phyloP scores from a whole-genome alignment of 1,140 invertebrate species.

The Amyelois transitella region DNA sequence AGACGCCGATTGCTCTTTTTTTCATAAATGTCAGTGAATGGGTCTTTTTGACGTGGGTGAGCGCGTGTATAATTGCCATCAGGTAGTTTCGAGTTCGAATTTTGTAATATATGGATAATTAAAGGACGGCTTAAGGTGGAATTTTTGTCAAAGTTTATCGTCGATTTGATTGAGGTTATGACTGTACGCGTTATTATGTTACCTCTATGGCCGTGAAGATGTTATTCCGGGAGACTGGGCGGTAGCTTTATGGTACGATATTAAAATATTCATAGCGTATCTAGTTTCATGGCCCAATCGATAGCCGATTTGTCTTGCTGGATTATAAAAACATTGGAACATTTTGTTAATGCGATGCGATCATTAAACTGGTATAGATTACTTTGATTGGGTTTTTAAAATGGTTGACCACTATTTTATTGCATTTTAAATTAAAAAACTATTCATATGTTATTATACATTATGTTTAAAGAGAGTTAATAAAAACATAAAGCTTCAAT shows the following conservation, averaged over 20 bases:
- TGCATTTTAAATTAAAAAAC: not conserved
- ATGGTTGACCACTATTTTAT: not conserved
- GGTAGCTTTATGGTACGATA: constrained; percentile 58
- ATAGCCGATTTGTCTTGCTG: constrained; percentile 54
- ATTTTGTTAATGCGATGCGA: constrained; percentile 37
- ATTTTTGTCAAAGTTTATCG: constrained; percentile 71
- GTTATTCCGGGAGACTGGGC: constrained; percentile 29
- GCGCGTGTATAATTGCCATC: constrained; percentile 67
- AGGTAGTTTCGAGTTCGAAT: constrained; percentile 56
- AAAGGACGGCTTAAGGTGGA: constrained; percentile 67
- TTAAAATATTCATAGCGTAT: constrained; percentile 49
- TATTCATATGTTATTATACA: not conserved
- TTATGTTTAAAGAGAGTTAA: not conserved
- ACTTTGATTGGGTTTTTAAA: constrained; percentile 41
- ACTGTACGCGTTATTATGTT: constrained; percentile 36
- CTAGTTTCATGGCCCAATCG: constrained; percentile 35
- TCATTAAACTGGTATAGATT: constrained; percentile 41
- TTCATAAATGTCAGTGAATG: constrained; percentile 56
- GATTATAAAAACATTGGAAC: constrained; percentile 57
- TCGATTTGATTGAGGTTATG: constrained; percentile 69
- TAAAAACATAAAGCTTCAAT: not conserved
- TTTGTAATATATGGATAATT: constrained; percentile 70
- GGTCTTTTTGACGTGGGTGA: constrained; percentile 65
- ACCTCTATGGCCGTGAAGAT: constrained; percentile 35
- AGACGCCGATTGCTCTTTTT: constrained; percentile 54